Evolutionary conservation across 1,140 invertebrate genomes (phyloP).

Genomic region (Carposina sasakii): DNA sequence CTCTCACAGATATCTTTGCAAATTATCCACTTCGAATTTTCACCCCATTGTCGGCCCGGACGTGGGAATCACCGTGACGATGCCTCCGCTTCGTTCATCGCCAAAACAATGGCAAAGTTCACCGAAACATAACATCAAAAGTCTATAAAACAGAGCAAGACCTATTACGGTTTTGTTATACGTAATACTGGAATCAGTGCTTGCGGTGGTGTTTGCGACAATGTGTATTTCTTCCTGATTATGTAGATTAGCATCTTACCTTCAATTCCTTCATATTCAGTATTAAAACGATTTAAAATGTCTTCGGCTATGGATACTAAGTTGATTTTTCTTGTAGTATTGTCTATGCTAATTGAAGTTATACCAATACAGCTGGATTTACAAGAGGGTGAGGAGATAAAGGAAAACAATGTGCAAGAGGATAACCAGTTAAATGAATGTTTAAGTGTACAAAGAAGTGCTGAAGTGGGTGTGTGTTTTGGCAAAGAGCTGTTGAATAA

Average conservation of each 20-base stretch:
- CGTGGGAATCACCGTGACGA: slow-evolving; percentile 61
- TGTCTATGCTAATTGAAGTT: slow-evolving; percentile 26
- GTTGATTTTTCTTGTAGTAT: slow-evolving; percentile 28
- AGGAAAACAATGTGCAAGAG: slow-evolving; percentile 44
- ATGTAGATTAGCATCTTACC: not conserved
- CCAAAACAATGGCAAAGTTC: slow-evolving; percentile 67
- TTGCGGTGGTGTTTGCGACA: slow-evolving; percentile 18
- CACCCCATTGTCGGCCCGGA: slow-evolving; percentile 54
- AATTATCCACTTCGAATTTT: slow-evolving; percentile 62
- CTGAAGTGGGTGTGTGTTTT: slow-evolving; percentile 74
- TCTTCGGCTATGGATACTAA: slow-evolving; percentile 10
- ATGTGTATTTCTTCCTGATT: not conserved
- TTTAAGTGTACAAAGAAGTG: slow-evolving; percentile 57
- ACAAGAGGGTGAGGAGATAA: slow-evolving; percentile 49
- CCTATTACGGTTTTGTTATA: slow-evolving; percentile 47
- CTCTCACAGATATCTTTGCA: slow-evolving; percentile 40
- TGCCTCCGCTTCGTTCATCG: slow-evolving; percentile 18
- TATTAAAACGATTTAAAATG: too few relatives aligned
- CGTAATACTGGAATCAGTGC: slow-evolving; percentile 36
- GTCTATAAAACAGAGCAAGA: slow-evolving; percentile 58
- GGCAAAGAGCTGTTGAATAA: slow-evolving; percentile 79
- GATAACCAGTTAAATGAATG: slow-evolving; percentile 65
- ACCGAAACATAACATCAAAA: slow-evolving; percentile 64
- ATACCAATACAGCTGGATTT: slow-evolving; percentile 50
- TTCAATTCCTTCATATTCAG: too few relatives aligned